Conservation (phyloP, 2,888 invertebrate species). For the Idaea biselata region DNA sequence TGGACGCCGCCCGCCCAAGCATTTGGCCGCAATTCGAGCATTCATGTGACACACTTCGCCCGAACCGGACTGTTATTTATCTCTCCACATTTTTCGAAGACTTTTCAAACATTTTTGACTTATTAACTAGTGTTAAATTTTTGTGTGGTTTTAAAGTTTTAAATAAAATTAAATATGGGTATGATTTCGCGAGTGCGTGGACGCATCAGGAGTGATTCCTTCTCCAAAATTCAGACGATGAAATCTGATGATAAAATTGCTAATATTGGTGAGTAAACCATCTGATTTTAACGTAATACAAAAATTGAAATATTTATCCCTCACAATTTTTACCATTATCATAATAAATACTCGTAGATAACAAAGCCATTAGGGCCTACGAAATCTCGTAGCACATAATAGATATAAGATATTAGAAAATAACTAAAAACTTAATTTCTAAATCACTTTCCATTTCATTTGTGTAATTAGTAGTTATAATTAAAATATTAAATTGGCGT, state of each 20-base stretch:
- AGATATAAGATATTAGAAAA: neutral
- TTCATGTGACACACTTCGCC: constrained; percentile 58
- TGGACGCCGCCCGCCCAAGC: constrained; percentile 54
- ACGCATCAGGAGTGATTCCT: constrained; percentile 82
- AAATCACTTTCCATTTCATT: neutral
- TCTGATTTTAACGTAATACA: neutral
- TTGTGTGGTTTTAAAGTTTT: constrained; percentile 16
- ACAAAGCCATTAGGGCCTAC: too few species aligned
- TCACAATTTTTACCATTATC: too few species aligned
- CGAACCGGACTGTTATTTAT: constrained; percentile 39
- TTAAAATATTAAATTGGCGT: neutral
- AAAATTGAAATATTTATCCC: too few species aligned
- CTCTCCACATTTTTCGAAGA: constrained; percentile 16
- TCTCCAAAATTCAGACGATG: constrained; percentile 82
- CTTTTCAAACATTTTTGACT: constrained; percentile 13
- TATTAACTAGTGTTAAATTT: constrained; percentile 18
- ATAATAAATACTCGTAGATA: too few species aligned
- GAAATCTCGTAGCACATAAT: too few species aligned
- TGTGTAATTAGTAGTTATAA: neutral
- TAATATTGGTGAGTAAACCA: constrained; percentile 80
- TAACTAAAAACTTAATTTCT: neutral
- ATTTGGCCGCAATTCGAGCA: constrained; percentile 58
- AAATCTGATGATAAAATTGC: constrained; percentile 85
- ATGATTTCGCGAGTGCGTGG: constrained; percentile 86
- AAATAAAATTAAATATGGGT: constrained; percentile 71